A percentile compares a stretch with the other conserved stretches of the same genome.
phyloP scores from a whole-genome alignment of 2,888 invertebrate species.

The Drosophila neotestacea region DNA sequence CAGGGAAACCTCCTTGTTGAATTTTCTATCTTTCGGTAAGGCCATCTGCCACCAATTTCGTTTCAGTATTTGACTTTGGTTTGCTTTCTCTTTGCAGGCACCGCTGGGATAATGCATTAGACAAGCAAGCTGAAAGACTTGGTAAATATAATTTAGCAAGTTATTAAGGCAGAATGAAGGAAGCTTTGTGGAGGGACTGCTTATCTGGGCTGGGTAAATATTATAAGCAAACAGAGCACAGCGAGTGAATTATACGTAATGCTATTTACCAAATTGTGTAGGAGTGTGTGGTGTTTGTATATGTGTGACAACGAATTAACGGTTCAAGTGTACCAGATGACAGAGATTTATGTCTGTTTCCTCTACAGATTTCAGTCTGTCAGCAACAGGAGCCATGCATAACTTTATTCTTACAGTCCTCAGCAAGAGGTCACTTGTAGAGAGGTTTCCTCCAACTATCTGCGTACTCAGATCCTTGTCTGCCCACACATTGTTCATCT shows the following conservation, averaged over 20 bases:
- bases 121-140: constrained; percentile 27
- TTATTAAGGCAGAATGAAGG: constrained; percentile 14
- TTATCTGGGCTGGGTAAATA: constrained; percentile 26
- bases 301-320: constrained; percentile 1
- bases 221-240: constrained; percentile 22
- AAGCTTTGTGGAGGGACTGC: background rate
- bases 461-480: background rate
- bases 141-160: constrained; percentile 44
- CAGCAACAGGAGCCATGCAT: constrained; percentile 32
- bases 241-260: constrained; percentile 33
- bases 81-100: constrained; percentile 48
- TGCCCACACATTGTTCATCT: constrained; percentile 11
- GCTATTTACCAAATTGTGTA: constrained; percentile 29
- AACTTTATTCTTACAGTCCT: constrained; percentile 1
- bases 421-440: background rate
- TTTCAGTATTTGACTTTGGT: constrained; percentile 18
- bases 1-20: background rate
- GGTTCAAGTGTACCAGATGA: constrained; percentile 35
- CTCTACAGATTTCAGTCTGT: constrained; percentile 21
- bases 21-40: background rate
- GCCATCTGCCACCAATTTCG: background rate
- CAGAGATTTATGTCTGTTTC: constrained; percentile 24
- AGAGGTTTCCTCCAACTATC: background rate
- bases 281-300: background rate
- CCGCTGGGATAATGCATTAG: constrained; percentile 42